Conservation (phyloP, 2,888 invertebrate species). For the Hirtodrosophila duncani region DNA sequence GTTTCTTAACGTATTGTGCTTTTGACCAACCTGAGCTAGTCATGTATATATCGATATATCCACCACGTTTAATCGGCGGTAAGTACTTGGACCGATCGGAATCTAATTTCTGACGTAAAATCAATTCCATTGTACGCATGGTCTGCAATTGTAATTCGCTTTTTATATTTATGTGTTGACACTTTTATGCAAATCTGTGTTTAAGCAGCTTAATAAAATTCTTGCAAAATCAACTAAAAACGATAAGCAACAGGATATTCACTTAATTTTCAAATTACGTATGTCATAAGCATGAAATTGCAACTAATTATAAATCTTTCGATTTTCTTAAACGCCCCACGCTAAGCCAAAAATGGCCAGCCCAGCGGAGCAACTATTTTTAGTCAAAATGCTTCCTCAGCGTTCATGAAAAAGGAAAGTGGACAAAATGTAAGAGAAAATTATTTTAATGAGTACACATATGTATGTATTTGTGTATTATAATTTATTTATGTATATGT, state of each 20-base stretch:
- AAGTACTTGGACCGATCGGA: slow-evolving; percentile 88
- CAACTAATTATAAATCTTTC: too few species aligned
- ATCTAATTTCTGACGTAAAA: slow-evolving; percentile 85
- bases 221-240: too few species aligned
- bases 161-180: too few species aligned
- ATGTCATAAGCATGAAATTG: too few species aligned
- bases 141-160: slow-evolving; percentile 80
- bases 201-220: too few species aligned
- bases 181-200: too few species aligned
- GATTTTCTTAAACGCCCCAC: slow-evolving; percentile 37
- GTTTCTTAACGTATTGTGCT: slow-evolving; percentile 8
- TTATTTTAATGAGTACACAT: slow-evolving; percentile 2
- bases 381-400: slow-evolving; percentile 43
- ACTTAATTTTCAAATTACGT: too few species aligned
- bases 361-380: slow-evolving; percentile 46
- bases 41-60: slow-evolving; percentile 89
- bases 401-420: slow-evolving; percentile 66
- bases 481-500: background rate
- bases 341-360: slow-evolving; percentile 12
- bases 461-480: background rate
- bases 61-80: slow-evolving; percentile 89
- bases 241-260: too few species aligned
- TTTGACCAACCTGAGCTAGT: slow-evolving; percentile 88
- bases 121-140: slow-evolving; percentile 87
- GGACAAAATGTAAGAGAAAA: slow-evolving; percentile 15